Conservation (phyloP, 2,113 vertebrate species). For the Syngnathus floridae region DNA sequence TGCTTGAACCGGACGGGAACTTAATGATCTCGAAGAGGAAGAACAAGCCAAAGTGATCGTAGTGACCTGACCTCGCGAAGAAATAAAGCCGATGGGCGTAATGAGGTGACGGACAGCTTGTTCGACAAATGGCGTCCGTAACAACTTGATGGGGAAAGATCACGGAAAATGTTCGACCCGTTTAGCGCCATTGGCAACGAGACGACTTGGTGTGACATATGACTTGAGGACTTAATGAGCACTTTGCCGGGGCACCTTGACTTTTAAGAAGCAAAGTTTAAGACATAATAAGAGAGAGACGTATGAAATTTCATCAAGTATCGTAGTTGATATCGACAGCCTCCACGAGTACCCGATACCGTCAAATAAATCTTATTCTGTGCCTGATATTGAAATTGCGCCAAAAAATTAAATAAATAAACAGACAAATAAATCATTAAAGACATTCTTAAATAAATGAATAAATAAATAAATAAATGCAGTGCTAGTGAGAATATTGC, state of each 20-base stretch:
- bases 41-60: not conserved
- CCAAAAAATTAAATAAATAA: too few relatives aligned
- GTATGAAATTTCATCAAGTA: too few relatives aligned
- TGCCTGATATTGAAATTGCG: too few relatives aligned
- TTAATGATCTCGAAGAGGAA: constrained; percentile 20
- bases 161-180: too few relatives aligned
- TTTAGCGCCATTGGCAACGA: constrained; percentile 10
- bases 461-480: too few relatives aligned
- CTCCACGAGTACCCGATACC: too few relatives aligned
- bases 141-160: constrained; percentile 1
- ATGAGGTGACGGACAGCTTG: constrained; percentile 6
- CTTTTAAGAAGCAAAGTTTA: not conserved
- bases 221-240: not conserved
- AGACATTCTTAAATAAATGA: too few relatives aligned
- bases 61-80: constrained; percentile 21
- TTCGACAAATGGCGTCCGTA: constrained; percentile 5
- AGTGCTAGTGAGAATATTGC: too few relatives aligned
- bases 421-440: too few relatives aligned
- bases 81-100: constrained; percentile 8
- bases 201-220: not conserved
- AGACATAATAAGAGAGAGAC: too few relatives aligned
- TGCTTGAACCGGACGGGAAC: constrained; percentile 23
- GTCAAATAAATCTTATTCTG: too few relatives aligned
- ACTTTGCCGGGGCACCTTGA: constrained; percentile 16
- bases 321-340: too few relatives aligned